These are phyloP conservation scores for Harmothoe impar DNA, from an alignment of 2,888 invertebrate species.

Conservation along the genomic window DNA sequence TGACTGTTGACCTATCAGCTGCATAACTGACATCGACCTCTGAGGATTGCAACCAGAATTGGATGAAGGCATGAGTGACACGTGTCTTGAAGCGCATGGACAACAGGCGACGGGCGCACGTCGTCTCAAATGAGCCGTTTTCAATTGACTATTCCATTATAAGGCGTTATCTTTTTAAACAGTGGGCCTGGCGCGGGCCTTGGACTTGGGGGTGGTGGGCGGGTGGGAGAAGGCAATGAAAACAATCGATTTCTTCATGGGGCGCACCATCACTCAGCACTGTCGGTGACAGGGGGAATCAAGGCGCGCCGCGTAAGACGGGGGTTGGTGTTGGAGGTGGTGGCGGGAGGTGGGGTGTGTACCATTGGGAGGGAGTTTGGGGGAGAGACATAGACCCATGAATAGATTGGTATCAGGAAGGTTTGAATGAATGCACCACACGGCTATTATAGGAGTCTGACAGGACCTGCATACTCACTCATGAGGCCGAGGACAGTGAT, in stretches of 20 bases:
- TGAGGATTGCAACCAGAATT: neutral
- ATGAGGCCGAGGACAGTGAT: neutral
- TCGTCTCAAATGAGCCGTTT: conserved; percentile 41
- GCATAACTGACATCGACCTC: neutral
- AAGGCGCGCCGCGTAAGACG: neutral
- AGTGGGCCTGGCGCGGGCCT: conserved; percentile 6
- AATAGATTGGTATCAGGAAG: neutral
- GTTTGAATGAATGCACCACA: neutral
- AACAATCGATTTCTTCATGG: conserved; percentile 46
- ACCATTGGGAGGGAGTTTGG: neutral
- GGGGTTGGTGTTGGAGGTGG: neutral
- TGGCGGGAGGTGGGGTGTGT: neutral
- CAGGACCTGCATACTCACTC: neutral
- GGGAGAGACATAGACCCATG: too few species aligned
- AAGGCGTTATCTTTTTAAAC: conserved; percentile 53
- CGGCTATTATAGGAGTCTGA: neutral
- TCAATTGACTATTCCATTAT: conserved; percentile 55
- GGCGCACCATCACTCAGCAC: conserved; percentile 49
- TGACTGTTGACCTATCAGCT: conserved; percentile 1
- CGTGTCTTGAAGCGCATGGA: neutral
- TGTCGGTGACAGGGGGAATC: conserved; percentile 50
- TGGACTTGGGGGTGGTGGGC: neutral
- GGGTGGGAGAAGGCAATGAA: conserved; percentile 32
- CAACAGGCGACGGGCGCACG: neutral
- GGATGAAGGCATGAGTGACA: neutral